A percentile compares a stretch with the other conserved stretches of the same genome.
phyloP scores from a whole-genome alignment of 2,113 vertebrate species.

The Trematocara stigmaticum region DNA sequence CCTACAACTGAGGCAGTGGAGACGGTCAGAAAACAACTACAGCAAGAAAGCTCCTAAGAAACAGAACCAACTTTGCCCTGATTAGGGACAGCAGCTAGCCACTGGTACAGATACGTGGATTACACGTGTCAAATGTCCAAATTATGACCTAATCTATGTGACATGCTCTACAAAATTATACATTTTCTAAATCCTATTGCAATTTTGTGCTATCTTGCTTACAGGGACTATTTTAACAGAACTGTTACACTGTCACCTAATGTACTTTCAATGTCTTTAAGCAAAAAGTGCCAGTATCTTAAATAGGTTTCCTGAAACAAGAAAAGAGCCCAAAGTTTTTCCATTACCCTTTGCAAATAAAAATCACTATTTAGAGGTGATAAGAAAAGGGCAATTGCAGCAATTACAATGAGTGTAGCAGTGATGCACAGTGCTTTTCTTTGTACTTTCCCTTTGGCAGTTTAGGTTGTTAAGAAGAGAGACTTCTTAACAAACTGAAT shows the following conservation, averaged over 20 bases:
- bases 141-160: neutral
- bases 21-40: neutral
- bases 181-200: conserved; percentile 1
- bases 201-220: conserved; percentile 17
- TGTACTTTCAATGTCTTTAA: conserved; percentile 33
- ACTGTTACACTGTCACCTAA: conserved; percentile 30
- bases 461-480: neutral
- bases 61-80: neutral
- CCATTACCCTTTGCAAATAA: conserved; percentile 9
- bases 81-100: neutral
- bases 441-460: neutral
- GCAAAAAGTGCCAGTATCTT: conserved; percentile 8
- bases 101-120: neutral
- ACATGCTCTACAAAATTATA: neutral
- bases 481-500: neutral
- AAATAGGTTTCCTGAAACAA: conserved; percentile 9
- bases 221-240: conserved; percentile 14
- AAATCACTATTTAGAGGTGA: neutral
- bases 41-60: neutral
- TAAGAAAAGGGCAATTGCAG: neutral
- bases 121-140: neutral
- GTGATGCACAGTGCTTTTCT: neutral
- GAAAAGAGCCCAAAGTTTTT: conserved; percentile 13
- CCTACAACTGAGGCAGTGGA: neutral
- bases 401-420: neutral